Conservation (phyloP, 2,113 vertebrate species). For the Ondatra zibethicus region DNA sequence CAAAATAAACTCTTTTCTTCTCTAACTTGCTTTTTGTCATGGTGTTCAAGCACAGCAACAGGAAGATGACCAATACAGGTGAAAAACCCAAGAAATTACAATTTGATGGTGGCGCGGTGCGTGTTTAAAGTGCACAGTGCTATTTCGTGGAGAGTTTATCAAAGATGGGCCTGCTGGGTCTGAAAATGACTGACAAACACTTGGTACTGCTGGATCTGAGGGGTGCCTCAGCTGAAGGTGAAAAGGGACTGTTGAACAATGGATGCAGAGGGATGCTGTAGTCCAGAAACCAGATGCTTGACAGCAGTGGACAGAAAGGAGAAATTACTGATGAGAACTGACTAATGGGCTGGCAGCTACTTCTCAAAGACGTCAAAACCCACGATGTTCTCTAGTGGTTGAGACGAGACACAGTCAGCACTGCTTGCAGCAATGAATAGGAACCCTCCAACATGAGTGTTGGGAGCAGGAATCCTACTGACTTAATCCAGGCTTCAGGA, state of each 20-base stretch:
- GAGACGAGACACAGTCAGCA: slow-evolving; percentile 88
- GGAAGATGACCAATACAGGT: background rate
- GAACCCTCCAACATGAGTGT: background rate
- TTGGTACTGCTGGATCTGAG: slow-evolving; percentile 92
- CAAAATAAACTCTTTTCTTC: background rate
- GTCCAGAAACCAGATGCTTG: background rate
- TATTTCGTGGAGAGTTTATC: slow-evolving; percentile 88
- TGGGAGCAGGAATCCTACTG: background rate
- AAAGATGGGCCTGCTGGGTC: background rate
- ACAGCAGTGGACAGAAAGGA: slow-evolving; percentile 36
- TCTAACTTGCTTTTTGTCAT: background rate
- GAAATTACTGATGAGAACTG: background rate
- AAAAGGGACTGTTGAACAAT: slow-evolving; percentile 86
- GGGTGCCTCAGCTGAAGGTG: slow-evolving; percentile 88
- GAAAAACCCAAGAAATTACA: slow-evolving; percentile 94
- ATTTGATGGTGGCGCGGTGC: slow-evolving; percentile 88
- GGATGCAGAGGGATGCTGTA: slow-evolving; percentile 69
- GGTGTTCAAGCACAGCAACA: background rate
- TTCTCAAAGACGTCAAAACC: slow-evolving; percentile 87
- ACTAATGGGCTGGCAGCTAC: slow-evolving; percentile 45
- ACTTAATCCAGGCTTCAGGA: background rate
- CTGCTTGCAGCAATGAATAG: background rate
- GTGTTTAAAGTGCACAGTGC: slow-evolving; percentile 90
- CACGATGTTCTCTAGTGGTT: slow-evolving; percentile 94
- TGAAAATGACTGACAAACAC: slow-evolving; percentile 90